Evolutionary conservation across 2,113 vertebrate species (phyloP).

Genomic region (Myodes glareolus): DNA sequence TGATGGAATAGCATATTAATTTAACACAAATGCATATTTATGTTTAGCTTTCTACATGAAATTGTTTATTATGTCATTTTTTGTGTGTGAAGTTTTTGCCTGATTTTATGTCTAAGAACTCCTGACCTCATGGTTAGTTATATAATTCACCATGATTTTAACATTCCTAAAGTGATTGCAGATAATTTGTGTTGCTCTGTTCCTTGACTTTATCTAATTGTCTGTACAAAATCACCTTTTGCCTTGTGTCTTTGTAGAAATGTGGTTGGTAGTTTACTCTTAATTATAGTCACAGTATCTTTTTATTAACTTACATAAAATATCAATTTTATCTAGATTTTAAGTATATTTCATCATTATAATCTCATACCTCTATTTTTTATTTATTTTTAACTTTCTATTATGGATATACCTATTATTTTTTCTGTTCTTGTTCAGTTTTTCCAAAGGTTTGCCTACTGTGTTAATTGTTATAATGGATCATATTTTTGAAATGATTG

Average conservation of each 20-base stretch:
- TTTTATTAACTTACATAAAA: not conserved
- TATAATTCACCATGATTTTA: not conserved
- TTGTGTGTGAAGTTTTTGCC: not conserved
- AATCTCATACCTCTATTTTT: not conserved
- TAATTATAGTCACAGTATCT: not conserved
- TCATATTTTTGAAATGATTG: not conserved
- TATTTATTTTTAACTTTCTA: not conserved
- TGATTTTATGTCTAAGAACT: not conserved
- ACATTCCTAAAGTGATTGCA: not conserved
- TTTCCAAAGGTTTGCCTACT: not conserved
- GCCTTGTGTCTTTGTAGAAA: not conserved
- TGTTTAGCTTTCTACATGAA: not conserved
- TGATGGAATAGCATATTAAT: not conserved
- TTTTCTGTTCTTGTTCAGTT: not conserved
- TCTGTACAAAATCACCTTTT: not conserved
- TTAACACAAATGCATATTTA: too few relatives aligned
- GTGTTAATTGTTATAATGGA: not conserved
- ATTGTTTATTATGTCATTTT: not conserved
- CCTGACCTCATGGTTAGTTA: not conserved
- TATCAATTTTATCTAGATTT: not conserved
- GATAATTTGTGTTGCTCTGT: not conserved
- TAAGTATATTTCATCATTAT: not conserved
- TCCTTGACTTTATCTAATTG: not conserved
- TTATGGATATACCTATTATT: not conserved
- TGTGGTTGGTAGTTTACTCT: not conserved